Evolutionary conservation across 37 sponge, comb jelly and placozoan species (phyloP).

Genomic region (Spongilla lacustris): DNA sequence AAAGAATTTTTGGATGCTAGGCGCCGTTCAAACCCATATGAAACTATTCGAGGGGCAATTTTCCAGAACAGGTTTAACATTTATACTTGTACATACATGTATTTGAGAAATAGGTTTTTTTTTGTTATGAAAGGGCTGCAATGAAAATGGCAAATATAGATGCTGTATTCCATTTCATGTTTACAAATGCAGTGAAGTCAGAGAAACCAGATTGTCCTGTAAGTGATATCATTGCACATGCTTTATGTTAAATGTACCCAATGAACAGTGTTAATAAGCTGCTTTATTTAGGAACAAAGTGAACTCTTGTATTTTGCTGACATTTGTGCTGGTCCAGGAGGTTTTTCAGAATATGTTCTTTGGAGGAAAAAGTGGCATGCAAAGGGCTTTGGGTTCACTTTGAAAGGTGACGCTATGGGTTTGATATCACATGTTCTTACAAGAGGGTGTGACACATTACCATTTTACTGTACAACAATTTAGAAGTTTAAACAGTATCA

Average conservation of each 20-base stretch:
- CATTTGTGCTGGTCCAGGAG: conserved; percentile 99
- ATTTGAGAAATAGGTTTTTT: neutral
- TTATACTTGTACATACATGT: neutral
- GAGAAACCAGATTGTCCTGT: neutral
- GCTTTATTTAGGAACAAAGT: neutral
- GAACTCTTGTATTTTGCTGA: conserved; percentile 95
- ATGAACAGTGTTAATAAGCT: neutral
- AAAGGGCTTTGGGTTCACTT: conserved; percentile 97
- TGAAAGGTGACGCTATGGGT: conserved; percentile 61
- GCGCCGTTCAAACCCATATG: conserved; percentile 90
- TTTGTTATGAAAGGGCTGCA: conserved; percentile 74
- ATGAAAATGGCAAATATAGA: conserved; percentile 99
- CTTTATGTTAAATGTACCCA: no score
- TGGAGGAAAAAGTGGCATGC: conserved; percentile 91
- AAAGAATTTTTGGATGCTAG: conserved; percentile 91
- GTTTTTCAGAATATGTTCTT: conserved; percentile 98
- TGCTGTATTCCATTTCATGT: conserved; percentile 87
- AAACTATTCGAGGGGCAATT: conserved; percentile 88
- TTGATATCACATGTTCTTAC: no score
- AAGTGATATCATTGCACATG: neutral
- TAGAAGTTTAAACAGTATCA: no score
- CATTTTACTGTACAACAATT: no score
- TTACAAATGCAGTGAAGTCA: conserved; percentile 45
- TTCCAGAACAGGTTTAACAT: conserved; percentile 91
- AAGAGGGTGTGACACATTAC: no score